Evolutionary conservation across 2,797 vertebrate species (phyloP).

Genomic region (Cuculus canorus): DNA sequence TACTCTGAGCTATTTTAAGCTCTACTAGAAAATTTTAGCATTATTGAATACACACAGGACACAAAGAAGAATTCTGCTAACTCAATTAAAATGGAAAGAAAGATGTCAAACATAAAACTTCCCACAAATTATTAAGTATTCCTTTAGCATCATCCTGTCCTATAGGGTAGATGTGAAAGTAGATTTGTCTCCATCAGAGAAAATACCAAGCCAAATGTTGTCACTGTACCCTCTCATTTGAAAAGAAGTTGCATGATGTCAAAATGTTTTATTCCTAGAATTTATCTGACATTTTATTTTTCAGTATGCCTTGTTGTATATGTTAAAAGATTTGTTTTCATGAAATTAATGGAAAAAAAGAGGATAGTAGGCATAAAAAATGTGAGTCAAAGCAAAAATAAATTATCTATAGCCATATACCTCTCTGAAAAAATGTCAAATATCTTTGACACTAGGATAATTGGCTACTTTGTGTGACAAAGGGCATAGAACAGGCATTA

Average conservation of each 20-base stretch:
- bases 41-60: not conserved
- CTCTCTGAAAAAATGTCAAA: not conserved
- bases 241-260: not conserved
- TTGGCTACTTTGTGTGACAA: not conserved
- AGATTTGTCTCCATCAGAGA: not conserved
- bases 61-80: not conserved
- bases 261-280: constrained; percentile 15
- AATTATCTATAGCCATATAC: not conserved
- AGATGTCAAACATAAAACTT: not conserved
- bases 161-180: not conserved
- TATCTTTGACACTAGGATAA: not conserved
- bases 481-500: not conserved
- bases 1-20: not conserved
- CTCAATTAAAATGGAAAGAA: not conserved
- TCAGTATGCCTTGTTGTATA: not conserved
- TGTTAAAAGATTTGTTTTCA: not conserved
- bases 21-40: not conserved
- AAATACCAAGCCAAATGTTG: not conserved
- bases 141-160: not conserved
- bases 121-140: not conserved
- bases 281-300: not conserved
- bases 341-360: not conserved
- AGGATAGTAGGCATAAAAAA: not conserved
- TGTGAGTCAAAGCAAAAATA: not conserved
- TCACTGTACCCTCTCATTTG: not conserved